Evolutionary conservation across 2,113 vertebrate species (phyloP).

Genomic region (Rhadina sibilatrix): DNA sequence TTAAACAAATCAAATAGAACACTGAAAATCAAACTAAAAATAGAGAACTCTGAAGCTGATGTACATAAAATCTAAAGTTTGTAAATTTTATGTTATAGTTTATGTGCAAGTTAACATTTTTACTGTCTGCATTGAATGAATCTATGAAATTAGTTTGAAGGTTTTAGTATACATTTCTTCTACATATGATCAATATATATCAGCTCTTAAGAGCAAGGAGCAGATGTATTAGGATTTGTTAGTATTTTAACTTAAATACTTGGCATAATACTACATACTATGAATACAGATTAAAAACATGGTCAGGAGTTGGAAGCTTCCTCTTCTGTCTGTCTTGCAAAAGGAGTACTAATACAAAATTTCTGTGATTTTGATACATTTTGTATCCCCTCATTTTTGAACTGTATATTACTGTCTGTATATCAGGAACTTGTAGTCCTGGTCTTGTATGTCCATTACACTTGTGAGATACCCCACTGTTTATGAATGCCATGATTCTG

Average conservation of each 20-base stretch:
- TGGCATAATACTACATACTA: background rate
- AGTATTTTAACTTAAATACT: background rate
- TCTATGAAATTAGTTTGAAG: background rate
- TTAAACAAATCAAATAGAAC: background rate
- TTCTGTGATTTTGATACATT: background rate
- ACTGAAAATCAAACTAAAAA: background rate
- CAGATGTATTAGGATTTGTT: background rate
- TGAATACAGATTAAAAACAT: background rate
- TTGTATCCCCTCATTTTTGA: background rate
- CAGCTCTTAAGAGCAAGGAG: background rate
- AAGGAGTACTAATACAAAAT: background rate
- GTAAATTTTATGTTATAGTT: background rate
- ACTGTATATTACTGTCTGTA: background rate
- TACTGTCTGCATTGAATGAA: background rate
- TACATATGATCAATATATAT: background rate
- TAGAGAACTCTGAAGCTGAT: background rate
- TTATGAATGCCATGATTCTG: background rate
- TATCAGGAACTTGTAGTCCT: background rate
- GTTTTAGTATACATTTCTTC: background rate
- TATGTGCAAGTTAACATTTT: background rate
- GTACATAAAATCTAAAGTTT: background rate
- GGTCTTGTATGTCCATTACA: background rate
- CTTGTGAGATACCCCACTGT: background rate
- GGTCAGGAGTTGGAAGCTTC: background rate
- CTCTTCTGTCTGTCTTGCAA: accelerated